Evolutionary conservation across 2,113 vertebrate genomes (phyloP), one percentile per base, ranked within the genome.

Genomic region (Cottus gobio): DNA sequence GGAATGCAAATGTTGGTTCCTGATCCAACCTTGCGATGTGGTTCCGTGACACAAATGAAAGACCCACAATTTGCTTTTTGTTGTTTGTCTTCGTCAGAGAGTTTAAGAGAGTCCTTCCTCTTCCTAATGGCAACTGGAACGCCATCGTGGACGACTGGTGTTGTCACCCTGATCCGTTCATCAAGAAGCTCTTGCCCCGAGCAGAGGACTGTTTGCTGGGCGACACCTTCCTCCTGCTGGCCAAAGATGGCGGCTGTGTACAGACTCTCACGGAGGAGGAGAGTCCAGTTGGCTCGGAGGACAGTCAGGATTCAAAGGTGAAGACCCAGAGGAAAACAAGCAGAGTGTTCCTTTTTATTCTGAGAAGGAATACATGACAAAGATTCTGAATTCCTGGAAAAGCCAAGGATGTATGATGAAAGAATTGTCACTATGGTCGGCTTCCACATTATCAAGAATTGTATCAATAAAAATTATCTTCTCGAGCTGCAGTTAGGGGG

Each of bases 71-170:
- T 54, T 74, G 2, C 11, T 18, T 62, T 58, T 61, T 44, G 34
- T 65, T 42, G 71, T 79, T n/a, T 85, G 71, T n/a, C 86, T 67
- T n/a, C 39, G 48, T 66, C 75, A 99, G 98, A 93, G 91, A 84
- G 50, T 96, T 99, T 72, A 93, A 93, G 52, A 92, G 98, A 88
- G 96, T 99, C 61, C 97, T 99, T 69, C 96, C 97, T 52, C 92
- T 99, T 52, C 98, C 98, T 0, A 95, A 95, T 63, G 96, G 96
- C 66, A 96, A 97, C 92, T 99, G 98, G 98, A 97, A 92, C 58
- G 87, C 95, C 75, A 92, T 99, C 7, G 96, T 99, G 77, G 98
- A 96, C 26, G 97, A 98, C 79, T 99, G 98, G 98, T 99, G 98
- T 81, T 99, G 98, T 87, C 98, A 99, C 83, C 94, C 97, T 0